Percentiles rank a stretch among this genome's conserved stretches.
phyloP scores from a whole-genome alignment of 2,888 invertebrate species.

The Hydroisotoma schaefferi region DNA sequence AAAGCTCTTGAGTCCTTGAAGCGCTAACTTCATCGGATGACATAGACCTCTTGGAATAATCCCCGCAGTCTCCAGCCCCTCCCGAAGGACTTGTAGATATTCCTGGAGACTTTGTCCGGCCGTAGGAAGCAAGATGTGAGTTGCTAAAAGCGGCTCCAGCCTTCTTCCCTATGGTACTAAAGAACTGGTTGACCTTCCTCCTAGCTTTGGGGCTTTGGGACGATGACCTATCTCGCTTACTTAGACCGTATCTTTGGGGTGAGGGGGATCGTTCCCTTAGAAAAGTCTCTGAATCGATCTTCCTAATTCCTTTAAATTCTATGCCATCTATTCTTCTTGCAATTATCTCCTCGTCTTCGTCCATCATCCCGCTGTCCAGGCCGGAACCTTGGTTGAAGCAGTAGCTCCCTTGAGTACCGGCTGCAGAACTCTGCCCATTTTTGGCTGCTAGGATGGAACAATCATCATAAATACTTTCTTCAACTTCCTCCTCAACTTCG shows the following conservation, averaged over 20 bases:
- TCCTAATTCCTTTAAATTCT: slow-evolving; percentile 48
- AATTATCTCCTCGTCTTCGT: slow-evolving; percentile 33
- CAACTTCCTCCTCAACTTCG: slow-evolving; percentile 30
- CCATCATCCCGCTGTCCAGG: slow-evolving; percentile 22
- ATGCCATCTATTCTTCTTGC: slow-evolving; percentile 40
- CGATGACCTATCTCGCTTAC: slow-evolving; percentile 40
- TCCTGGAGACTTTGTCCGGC: slow-evolving; percentile 27
- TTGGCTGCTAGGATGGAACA: slow-evolving; percentile 24
- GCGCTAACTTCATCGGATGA: slow-evolving; percentile 47
- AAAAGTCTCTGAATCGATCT: slow-evolving; percentile 48
- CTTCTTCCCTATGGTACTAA: slow-evolving; percentile 48
- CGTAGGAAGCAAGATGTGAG: slow-evolving; percentile 24
- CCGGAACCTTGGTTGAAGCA: slow-evolving; percentile 40
- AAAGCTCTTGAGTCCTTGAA: slow-evolving; percentile 47
- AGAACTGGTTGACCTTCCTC: slow-evolving; percentile 48
- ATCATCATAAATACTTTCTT: slow-evolving; percentile 48
- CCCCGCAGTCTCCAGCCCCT: slow-evolving; percentile 1
- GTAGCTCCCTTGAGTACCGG: slow-evolving; percentile 27
- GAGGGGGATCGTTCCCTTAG: slow-evolving; percentile 37
- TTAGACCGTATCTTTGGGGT: slow-evolving; percentile 18
- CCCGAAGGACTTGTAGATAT: slow-evolving; percentile 20
- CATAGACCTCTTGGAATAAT: slow-evolving; percentile 40
- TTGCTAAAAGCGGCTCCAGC: slow-evolving; percentile 48
- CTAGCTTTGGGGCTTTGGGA: slow-evolving; percentile 46
- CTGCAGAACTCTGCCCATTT: slow-evolving; percentile 1